Evolutionary conservation across 2,888 invertebrate species (phyloP).

Genomic region (Metalampra italica): DNA sequence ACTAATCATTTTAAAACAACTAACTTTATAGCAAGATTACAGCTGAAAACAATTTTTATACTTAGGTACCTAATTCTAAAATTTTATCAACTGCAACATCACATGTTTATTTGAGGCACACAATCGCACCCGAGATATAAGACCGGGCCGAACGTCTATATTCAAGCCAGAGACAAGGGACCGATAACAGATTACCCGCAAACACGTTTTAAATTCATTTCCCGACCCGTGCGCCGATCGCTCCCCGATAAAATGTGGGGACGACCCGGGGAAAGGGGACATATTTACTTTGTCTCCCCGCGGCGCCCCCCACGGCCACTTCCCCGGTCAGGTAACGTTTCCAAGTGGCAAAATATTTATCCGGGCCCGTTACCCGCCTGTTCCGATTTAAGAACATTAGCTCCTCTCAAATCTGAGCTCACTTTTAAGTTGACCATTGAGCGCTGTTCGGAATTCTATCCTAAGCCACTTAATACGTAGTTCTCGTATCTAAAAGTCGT

Average conservation of each 20-base stretch:
- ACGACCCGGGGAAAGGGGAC: conserved; percentile 70
- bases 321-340: conserved; percentile 73
- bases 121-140: conserved; percentile 57
- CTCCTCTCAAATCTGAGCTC: conserved; percentile 49
- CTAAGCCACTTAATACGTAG: conserved; percentile 1
- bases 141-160: conserved; percentile 66
- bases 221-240: conserved; percentile 76
- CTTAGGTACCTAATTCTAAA: no score
- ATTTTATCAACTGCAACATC: not conserved
- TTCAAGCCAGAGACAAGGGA: conserved; percentile 74
- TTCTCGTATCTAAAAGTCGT: conserved; percentile 19
- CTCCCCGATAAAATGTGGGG: conserved; percentile 77
- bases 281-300: conserved; percentile 77
- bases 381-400: conserved; percentile 70
- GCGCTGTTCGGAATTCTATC: not conserved
- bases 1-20: not conserved
- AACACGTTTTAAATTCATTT: conserved; percentile 79
- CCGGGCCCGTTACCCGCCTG: conserved; percentile 64
- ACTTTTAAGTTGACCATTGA: conserved; percentile 18
- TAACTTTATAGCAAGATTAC: not conserved
- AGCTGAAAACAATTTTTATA: not conserved
- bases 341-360: conserved; percentile 76
- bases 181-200: conserved; percentile 79
- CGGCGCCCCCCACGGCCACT: conserved; percentile 63
- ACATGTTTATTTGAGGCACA: not conserved